Evolutionary conservation across 2,888 invertebrate species (phyloP).

Genomic region (Mythimna ferrago): DNA sequence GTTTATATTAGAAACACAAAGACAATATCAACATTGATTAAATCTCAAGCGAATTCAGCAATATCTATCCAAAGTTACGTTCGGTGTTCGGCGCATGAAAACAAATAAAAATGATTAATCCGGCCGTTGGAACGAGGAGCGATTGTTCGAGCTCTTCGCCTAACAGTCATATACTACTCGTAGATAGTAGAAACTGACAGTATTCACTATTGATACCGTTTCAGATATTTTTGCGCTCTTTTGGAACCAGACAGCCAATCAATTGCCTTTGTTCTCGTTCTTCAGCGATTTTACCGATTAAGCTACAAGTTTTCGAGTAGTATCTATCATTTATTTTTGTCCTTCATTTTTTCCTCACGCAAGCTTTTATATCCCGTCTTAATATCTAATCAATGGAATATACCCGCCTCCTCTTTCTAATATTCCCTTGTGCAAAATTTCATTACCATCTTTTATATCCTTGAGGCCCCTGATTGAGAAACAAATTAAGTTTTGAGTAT

Average conservation of each 20-base stretch:
- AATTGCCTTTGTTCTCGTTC: conserved; percentile 30
- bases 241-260: conserved; percentile 20
- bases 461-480: conserved; percentile 43
- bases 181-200: conserved; percentile 27
- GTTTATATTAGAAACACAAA: conserved; percentile 43
- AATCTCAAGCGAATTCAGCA: conserved; percentile 51
- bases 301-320: conserved; percentile 4
- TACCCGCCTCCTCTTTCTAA: conserved; percentile 18
- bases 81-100: conserved; percentile 46
- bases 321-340: conserved; percentile 8
- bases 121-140: conserved; percentile 36
- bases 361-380: conserved; percentile 9
- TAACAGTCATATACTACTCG: conserved; percentile 35
- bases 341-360: background rate
- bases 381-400: conserved; percentile 32
- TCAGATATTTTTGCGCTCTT: conserved; percentile 38
- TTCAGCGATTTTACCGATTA: conserved; percentile 4
- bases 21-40: conserved; percentile 52
- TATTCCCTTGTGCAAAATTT: conserved; percentile 46
- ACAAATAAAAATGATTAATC: conserved; percentile 62
- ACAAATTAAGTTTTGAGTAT: conserved; percentile 42
- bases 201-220: conserved; percentile 47
- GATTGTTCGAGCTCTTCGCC: conserved; percentile 38
- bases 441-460: conserved; percentile 45
- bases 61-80: conserved; percentile 55